Base-by-base conservation (phyloP, 1,140 invertebrate species). In the Nasonia vitripennis region DNA sequence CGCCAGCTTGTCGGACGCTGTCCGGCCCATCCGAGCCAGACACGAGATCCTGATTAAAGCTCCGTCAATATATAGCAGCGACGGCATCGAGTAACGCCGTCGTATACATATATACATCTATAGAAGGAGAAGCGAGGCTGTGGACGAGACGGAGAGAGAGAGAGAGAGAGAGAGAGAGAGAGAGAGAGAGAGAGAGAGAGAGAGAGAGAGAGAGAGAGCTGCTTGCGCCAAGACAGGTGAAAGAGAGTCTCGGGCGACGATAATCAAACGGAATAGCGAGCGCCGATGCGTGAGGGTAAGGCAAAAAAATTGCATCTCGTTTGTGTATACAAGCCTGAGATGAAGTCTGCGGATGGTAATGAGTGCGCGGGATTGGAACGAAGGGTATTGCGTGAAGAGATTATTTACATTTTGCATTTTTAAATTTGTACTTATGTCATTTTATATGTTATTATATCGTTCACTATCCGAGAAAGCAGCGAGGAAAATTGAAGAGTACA, bases 41-140 rank as follows among this genome's bases (percentile, higher is more conserved):
- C 90, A 89, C 87, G 88, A 88, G 88, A 88, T 88, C 86, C 88
- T 91, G 90, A 91, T 91, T 91, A 91, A 91, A 91, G 90, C 90
- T 87, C 88, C 88, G 83, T 62, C 68, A 34, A 17, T 78, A 55
- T 37, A 78, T 51, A 14, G 51, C 23, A 45, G 14, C 55, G 55
- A n/a, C 14, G 51, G 70, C 70, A 74, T 84, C 70, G 48, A 70
- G 78, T 80, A 74, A 85, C 48, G 37, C n/a, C 37, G 9, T 9
- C 4, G 41, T 45, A 45, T 45, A 45, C 9, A 45, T 45, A 45
- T 45, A 78, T 11, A 12, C 27, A 10, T 5, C 20, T 14, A 31
- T 11, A 71, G 31, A 27, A 71, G 68, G 27, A 71, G 34, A 10
- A 31, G 31, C 68, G 68, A 34, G n/a, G 80, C 85, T 45, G 9